Percentiles rank a stretch among this genome's conserved stretches.
phyloP scores from a whole-genome alignment of 2,797 vertebrate genomes.

The Chaetophractus vellerosus region DNA sequence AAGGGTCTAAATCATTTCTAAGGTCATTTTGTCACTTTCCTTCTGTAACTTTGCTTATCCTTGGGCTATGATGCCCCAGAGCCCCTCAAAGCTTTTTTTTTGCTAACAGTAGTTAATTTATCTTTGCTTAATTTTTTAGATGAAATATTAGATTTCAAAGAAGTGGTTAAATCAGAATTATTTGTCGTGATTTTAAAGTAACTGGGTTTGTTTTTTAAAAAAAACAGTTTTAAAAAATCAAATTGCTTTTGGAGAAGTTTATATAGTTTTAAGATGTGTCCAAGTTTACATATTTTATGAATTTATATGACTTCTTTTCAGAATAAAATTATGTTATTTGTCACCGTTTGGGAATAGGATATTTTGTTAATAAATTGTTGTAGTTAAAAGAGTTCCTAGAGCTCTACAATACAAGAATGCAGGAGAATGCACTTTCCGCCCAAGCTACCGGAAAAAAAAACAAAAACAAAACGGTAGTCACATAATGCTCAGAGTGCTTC shows the following conservation, averaged over 20 bases:
- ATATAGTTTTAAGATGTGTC: neutral
- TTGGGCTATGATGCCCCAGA: neutral
- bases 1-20: neutral
- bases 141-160: slow-evolving; percentile 34
- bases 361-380: neutral
- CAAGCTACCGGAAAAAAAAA: neutral
- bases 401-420: neutral
- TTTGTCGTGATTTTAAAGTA: slow-evolving; percentile 36
- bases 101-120: neutral
- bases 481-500: neutral
- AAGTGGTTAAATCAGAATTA: slow-evolving; percentile 28
- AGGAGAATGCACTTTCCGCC: neutral
- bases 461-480: neutral
- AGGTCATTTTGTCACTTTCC: neutral
- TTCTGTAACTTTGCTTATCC: neutral
- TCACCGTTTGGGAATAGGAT: neutral
- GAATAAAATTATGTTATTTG: neutral
- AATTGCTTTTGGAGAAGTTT: slow-evolving; percentile 23
- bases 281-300: slow-evolving; percentile 44
- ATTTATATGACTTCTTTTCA: slow-evolving; percentile 17
- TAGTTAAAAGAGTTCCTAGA: neutral
- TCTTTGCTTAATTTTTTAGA: neutral
- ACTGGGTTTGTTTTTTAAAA: neutral
- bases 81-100: slow-evolving; percentile 11
- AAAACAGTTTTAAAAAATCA: neutral